Evolutionary conservation across 1,140 invertebrate species (phyloP).

Genomic region (Calycopis cecrops): DNA sequence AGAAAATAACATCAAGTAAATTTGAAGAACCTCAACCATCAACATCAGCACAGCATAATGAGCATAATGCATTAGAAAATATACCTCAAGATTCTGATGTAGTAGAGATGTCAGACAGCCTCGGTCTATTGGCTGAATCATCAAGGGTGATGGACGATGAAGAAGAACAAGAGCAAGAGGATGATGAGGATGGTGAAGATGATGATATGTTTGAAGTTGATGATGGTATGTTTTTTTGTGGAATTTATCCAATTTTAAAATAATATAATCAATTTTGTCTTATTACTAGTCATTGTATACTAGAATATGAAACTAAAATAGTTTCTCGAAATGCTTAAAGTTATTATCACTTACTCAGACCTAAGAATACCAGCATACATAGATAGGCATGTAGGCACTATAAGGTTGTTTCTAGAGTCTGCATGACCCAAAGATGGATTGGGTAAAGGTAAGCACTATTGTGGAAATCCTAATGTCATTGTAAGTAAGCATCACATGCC

Average conservation of each 20-base stretch:
- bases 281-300: too few relatives aligned
- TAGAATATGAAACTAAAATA: too few relatives aligned
- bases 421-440: too few relatives aligned
- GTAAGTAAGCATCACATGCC: too few relatives aligned
- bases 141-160: slow-evolving; percentile 50
- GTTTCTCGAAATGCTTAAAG: too few relatives aligned
- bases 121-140: slow-evolving; percentile 54
- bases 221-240: slow-evolving; percentile 43
- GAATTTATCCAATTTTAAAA: neutral
- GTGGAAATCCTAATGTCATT: too few relatives aligned
- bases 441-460: too few relatives aligned
- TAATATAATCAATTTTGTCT: too few relatives aligned
- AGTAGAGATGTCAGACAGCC: slow-evolving; percentile 42
- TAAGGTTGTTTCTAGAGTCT: too few relatives aligned
- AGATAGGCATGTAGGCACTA: too few relatives aligned
- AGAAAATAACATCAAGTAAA: slow-evolving; percentile 5
- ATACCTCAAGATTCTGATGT: slow-evolving; percentile 32
- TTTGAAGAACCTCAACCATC: slow-evolving; percentile 23
- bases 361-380: too few relatives aligned
- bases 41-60: slow-evolving; percentile 19
- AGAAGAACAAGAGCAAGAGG: slow-evolving; percentile 52
- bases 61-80: slow-evolving; percentile 25
- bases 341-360: too few relatives aligned
- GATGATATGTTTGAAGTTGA: slow-evolving; percentile 58
- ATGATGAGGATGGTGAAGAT: slow-evolving; percentile 61